These are phyloP conservation scores for Cephus cinctus DNA, from an alignment of 1,140 invertebrate species.

Conservation along the genomic window DNA sequence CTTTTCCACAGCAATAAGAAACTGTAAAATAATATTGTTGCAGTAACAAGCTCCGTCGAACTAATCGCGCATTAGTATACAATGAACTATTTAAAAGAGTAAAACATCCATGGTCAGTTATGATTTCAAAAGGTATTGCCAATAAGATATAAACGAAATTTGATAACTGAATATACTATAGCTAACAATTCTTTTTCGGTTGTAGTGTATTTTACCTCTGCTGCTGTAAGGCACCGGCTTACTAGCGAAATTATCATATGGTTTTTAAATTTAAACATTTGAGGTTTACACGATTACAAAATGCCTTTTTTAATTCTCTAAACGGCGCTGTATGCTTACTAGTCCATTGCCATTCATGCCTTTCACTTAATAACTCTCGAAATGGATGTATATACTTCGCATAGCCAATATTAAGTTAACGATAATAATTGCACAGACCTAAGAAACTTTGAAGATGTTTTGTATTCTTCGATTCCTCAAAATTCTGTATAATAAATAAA, in stretches of 20 bases:
- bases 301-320: no score
- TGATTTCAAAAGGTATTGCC: conserved; percentile 1
- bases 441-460: background rate
- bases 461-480: no score
- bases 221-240: background rate
- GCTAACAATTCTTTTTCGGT: conserved; percentile 1
- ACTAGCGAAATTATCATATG: background rate
- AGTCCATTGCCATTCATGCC: no score
- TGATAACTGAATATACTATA: background rate
- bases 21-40: background rate
- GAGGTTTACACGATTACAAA: no score
- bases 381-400: no score
- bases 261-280: background rate
- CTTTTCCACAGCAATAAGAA: background rate
- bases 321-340: no score
- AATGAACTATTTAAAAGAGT: no score
- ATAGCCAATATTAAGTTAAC: no score
- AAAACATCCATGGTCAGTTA: background rate
- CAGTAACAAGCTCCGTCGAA: background rate
- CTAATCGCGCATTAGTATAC: no score
- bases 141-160: background rate
- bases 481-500: no score
- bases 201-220: background rate
- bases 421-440: background rate
- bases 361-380: no score